These are phyloP conservation scores for Trichacis sp. DNA, from an alignment of 2,888 invertebrate genomes.

Conservation along the genomic window DNA sequence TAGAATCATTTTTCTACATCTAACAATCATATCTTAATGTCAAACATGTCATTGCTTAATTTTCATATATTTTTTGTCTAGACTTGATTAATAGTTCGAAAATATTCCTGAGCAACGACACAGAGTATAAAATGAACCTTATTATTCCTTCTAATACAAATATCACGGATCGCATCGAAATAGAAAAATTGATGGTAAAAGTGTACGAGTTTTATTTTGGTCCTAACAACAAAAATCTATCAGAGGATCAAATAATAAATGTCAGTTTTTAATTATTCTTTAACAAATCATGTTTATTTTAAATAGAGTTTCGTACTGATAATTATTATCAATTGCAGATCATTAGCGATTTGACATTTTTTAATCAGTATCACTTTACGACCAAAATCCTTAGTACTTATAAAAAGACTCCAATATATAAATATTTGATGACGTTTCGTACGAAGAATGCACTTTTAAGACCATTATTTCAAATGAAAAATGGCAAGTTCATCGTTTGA, in stretches of 20 bases:
- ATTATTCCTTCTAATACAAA: slow-evolving; percentile 11
- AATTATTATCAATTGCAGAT: slow-evolving; percentile 46
- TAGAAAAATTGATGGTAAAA: slow-evolving; percentile 7
- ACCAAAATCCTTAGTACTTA: slow-evolving; percentile 45
- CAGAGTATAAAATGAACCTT: slow-evolving; percentile 8
- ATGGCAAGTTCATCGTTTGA: no score
- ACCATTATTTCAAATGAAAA: slow-evolving; percentile 17
- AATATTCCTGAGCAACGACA: slow-evolving; percentile 13
- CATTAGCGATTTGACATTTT: slow-evolving; percentile 49
- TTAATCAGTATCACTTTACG: slow-evolving; percentile 42
- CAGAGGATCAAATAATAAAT: background rate
- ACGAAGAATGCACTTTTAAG: slow-evolving; percentile 18
- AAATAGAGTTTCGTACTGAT: background rate
- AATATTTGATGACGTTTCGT: slow-evolving; percentile 54
- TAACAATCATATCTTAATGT: no score
- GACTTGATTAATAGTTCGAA: no score
- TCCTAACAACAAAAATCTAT: background rate
- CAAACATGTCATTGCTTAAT: no score
- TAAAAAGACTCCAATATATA: slow-evolving; percentile 55
- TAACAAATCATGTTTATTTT: no score
- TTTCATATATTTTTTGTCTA: no score
- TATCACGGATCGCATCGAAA: slow-evolving; percentile 9
- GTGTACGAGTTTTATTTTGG: slow-evolving; percentile 27
- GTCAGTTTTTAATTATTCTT: no score
- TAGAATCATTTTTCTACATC: no score